Evolutionary conservation across 2,888 invertebrate species (phyloP).

Genomic region (Cheilosia vulpina): DNA sequence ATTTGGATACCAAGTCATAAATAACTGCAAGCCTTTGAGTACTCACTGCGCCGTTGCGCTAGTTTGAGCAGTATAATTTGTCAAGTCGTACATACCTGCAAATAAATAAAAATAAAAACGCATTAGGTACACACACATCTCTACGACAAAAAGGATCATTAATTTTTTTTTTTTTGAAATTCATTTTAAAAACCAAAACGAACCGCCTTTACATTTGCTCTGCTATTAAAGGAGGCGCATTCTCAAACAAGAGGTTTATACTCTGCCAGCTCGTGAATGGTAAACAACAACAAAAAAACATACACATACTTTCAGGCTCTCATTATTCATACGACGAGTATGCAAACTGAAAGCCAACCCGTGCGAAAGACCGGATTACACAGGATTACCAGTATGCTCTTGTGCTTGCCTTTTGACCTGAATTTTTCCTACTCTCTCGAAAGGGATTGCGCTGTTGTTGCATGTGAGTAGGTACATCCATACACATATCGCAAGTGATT

Average conservation of each 20-base stretch:
- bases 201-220: slow-evolving; percentile 1
- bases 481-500: slow-evolving; percentile 13
- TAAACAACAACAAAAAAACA: neutral
- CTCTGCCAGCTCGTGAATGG: slow-evolving; percentile 44
- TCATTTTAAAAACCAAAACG: slow-evolving; percentile 1
- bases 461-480: neutral
- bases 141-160: slow-evolving; percentile 12
- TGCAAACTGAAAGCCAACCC: slow-evolving; percentile 27
- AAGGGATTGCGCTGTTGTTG: slow-evolving; percentile 40
- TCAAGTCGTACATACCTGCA: slow-evolving; percentile 57
- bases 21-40: slow-evolving; percentile 10
- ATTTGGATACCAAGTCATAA: neutral
- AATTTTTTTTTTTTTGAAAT: neutral
- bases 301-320: slow-evolving; percentile 34
- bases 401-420: slow-evolving; percentile 71
- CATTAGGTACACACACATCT: slow-evolving; percentile 28
- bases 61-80: neutral
- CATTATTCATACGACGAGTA: slow-evolving; percentile 26
- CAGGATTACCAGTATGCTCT: slow-evolving; percentile 57
- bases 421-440: slow-evolving; percentile 25
- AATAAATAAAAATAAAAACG: slow-evolving; percentile 46
- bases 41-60: slow-evolving; percentile 31
- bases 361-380: slow-evolving; percentile 71
- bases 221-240: slow-evolving; percentile 6
- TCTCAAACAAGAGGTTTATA: slow-evolving; percentile 47